Evolutionary conservation across 2,797 vertebrate genomes (phyloP), one percentile per base, ranked within the genome.

Genomic region (Eidolon dupreanum): DNA sequence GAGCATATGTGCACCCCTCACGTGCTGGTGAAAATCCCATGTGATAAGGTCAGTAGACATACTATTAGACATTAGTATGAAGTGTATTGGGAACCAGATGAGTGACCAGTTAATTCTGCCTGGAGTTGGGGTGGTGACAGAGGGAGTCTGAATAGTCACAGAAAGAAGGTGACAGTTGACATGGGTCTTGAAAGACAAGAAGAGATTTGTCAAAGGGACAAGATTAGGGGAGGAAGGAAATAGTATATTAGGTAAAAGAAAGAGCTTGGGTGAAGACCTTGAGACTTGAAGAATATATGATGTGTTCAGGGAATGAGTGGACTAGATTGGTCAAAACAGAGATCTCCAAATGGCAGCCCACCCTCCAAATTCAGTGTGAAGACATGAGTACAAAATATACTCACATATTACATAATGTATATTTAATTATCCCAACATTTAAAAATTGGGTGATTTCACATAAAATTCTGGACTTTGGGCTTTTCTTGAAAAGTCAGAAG

Each of bases 111-210:
- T 78, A 33, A 28, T 63, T 49, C 75, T 87, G 38, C 38, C 28
- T 73, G 38, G 36, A 90, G 70, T 33, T 66, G 31, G 66, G 49
- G 16, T 65, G 5, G 26, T 13, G 53, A 4, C 2, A 26, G 41
- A 65, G 20, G 51, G 24, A 22, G 10, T 68, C 88, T 6, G 3
- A 19, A 20, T 41, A 66, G 63, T 49, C 77, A n/a, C 7, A 75
- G 85, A 90, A 63, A 77, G 79, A 92, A 94, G 81, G 31, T 55
- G 46, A 79, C n/a, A 19, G n/a, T 73, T 90, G 77, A 65, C 53
- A 11, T 38, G 59, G 17, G 22, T 81, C 73, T 94, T 70, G 8
- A 93, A 88, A 94, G 78, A 74, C 55, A 91, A 85, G 38, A 65
- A 46, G 71, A 33, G 61, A 88, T 66, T 94, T 73, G 57, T 63